Percentiles rank a stretch among this genome's conserved stretches.
Conservation (phyloP, 2,113 vertebrate genomes). For the Mus pahari region DNA sequence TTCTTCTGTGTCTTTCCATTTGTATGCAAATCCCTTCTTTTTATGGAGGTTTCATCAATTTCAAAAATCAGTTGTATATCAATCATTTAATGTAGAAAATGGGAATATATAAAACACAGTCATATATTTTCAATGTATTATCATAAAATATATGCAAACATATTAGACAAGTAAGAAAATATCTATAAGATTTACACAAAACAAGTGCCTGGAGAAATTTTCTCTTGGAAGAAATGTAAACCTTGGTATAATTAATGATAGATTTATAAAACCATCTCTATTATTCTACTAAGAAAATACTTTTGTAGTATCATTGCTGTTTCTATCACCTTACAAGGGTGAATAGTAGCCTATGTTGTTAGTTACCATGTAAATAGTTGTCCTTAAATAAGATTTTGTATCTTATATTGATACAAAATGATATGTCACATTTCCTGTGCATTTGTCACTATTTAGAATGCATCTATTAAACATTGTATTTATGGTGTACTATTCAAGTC, state of each 20-base stretch:
- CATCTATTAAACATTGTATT: not conserved
- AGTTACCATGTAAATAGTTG: not conserved
- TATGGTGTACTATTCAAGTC: not conserved
- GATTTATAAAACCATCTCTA: not conserved
- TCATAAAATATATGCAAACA: not conserved
- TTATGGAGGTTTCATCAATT: not conserved
- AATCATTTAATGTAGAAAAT: not conserved
- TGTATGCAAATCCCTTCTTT: not conserved
- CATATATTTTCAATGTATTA: not conserved
- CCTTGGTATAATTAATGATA: not conserved
- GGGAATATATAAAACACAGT: not conserved
- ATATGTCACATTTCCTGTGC: no score
- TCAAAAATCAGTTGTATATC: not conserved
- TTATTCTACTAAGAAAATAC: not conserved
- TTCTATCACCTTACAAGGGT: not conserved
- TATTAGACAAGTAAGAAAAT: not conserved
- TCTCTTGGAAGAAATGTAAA: not conserved
- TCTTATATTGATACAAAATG: not conserved
- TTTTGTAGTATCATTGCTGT: rapidly evolving
- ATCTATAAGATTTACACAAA: not conserved
- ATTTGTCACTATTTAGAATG: not conserved
- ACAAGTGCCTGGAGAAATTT: not conserved
- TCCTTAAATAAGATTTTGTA: not conserved
- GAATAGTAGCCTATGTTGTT: not conserved
- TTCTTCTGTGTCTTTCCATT: not conserved